A percentile compares a stretch with the other conserved stretches of the same genome.
phyloP scores from a whole-genome alignment of 2,797 vertebrate species.

The Falco peregrinus region DNA sequence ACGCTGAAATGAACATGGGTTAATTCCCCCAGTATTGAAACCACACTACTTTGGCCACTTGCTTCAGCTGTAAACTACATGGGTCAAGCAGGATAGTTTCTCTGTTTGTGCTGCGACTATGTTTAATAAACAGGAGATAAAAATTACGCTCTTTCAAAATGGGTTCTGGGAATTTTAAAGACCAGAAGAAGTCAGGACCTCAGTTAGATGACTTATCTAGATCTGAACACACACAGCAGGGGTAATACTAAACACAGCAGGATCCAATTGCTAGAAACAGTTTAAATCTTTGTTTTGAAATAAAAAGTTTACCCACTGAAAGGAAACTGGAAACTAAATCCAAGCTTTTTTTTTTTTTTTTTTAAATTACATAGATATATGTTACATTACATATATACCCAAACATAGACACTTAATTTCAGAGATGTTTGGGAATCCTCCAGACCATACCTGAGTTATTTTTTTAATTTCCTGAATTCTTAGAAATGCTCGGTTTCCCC shows the following conservation, averaged over 20 bases:
- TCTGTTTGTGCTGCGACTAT: neutral
- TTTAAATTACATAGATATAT: neutral
- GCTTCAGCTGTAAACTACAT: neutral
- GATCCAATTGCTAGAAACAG: neutral
- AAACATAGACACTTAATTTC: neutral
- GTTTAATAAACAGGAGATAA: constrained; percentile 27
- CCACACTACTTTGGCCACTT: neutral
- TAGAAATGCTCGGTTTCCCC: neutral
- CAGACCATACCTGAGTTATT: neutral
- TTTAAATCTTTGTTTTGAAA: constrained; percentile 15
- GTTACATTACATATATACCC: neutral
- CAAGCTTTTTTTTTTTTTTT: neutral
- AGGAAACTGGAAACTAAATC: neutral
- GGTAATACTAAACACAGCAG: constrained; percentile 9
- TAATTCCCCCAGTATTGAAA: neutral
- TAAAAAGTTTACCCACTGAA: neutral
- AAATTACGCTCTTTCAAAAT: neutral
- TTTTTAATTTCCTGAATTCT: neutral
- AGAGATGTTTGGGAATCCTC: neutral
- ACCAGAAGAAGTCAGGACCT: neutral
- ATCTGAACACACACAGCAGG: constrained; percentile 24
- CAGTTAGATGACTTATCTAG: constrained; percentile 26
- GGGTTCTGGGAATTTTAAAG: constrained; percentile 23
- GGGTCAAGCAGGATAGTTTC: neutral
- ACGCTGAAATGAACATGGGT: neutral